Percentiles rank a stretch among this genome's conserved stretches.
These are phyloP conservation scores for Leptopilina clavipes DNA, from an alignment of 1,140 invertebrate genomes.

Conservation along the genomic window DNA sequence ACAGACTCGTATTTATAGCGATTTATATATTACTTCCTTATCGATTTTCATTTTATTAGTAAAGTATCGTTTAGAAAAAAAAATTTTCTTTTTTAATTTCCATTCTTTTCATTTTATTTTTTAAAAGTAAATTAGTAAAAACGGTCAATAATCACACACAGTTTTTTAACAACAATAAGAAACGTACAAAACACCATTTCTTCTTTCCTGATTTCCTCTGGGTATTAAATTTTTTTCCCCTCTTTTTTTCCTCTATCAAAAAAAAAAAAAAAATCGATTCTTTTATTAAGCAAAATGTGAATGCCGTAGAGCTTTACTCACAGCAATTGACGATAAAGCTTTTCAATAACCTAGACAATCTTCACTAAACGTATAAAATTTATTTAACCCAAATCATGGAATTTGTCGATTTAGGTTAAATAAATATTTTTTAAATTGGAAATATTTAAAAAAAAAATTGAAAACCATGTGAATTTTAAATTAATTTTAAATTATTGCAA, in stretches of 20 bases:
- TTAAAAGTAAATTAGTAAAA: neutral
- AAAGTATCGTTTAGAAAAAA: neutral
- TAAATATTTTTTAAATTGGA: no score
- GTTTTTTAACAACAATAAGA: slow-evolving; percentile 6
- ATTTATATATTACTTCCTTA: neutral
- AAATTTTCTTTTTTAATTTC: no score
- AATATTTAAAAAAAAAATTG: no score
- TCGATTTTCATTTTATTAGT: neutral
- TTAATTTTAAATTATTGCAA: no score
- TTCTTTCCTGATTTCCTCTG: slow-evolving; percentile 29
- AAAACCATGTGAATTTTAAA: no score
- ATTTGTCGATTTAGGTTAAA: no score
- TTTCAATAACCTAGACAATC: neutral
- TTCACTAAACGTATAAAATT: neutral
- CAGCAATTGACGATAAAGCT: neutral
- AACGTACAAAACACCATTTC: neutral
- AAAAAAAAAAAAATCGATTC: slow-evolving; percentile 1
- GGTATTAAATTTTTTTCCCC: neutral
- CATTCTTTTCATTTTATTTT: neutral
- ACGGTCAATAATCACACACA: slow-evolving; percentile 33
- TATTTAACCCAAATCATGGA: no score
- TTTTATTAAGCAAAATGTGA: slow-evolving; percentile 6
- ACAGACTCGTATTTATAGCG: neutral
- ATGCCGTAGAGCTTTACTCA: neutral
- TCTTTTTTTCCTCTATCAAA: no score